A percentile compares a stretch with the other conserved stretches of the same genome.
phyloP scores from a whole-genome alignment of 2,797 vertebrate genomes.

The Amblyraja radiata region DNA sequence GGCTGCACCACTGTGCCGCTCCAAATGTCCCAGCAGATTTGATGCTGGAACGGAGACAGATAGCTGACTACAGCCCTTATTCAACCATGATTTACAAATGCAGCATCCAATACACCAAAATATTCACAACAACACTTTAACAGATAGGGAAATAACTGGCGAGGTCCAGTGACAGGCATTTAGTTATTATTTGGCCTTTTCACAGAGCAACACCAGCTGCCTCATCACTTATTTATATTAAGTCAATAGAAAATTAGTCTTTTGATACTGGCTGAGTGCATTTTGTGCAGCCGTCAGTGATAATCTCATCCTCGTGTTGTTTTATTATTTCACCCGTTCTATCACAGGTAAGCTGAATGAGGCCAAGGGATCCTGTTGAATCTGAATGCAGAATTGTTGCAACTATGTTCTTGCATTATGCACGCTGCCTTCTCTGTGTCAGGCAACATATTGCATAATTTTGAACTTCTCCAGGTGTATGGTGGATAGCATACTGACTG shows the following conservation, averaged over 20 bases:
- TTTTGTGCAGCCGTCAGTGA: neutral
- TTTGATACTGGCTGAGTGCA: neutral
- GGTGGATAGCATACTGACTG: too few relatives aligned
- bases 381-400: neutral
- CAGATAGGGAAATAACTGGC: neutral
- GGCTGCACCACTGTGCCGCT: too few relatives aligned
- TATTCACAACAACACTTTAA: neutral
- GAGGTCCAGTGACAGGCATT: neutral
- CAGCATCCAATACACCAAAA: neutral
- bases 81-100: neutral
- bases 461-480: too few relatives aligned
- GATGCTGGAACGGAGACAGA: neutral
- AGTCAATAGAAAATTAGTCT: neutral
- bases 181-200: conserved; percentile 1
- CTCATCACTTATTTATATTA: neutral
- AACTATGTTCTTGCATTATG: neutral
- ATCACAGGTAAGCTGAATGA: neutral
- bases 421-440: neutral
- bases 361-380: neutral
- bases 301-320: neutral
- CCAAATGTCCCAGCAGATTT: neutral
- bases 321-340: neutral
- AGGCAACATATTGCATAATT: neutral
- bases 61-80: neutral
- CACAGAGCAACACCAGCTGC: neutral